Evolutionary conservation across 1,140 invertebrate genomes (phyloP), one percentile per base, ranked within the genome.

Genomic region (Drosophila melanica): DNA sequence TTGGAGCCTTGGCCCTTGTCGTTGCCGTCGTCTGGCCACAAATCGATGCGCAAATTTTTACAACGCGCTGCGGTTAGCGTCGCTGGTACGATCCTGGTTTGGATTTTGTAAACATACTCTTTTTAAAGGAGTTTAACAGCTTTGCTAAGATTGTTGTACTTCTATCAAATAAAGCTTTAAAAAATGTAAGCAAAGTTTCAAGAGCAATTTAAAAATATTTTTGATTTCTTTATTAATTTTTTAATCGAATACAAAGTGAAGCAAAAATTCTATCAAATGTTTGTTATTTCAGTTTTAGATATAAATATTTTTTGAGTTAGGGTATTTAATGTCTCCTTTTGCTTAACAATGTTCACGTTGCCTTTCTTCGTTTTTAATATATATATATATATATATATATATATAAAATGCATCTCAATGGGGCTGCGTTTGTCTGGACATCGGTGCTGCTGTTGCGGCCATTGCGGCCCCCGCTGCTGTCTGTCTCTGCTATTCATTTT

Each of bases 41-140:
- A 86, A 86, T 86, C 81, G 81, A 86, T 82, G 82, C 71, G 81
- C 84, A 86, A 81, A 86, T 86, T 86, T 86, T 86, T 86, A 86
- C 79, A 87, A 70, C 41, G 68, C 79, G 68, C 53, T 85, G 81
- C 66, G 82, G 81, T 85, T 85, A 87, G 82, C 69, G 69, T 53
- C 71, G 67, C 67, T 67, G 64, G 42, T 51, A 12, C n/a, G 11
- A 3, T 8, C 8, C 20, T 37, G 48, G 41, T 33, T 55, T 18
- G 20, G 47, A 11, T 41, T 75, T 27, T 68, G 33, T 63, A 67
- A 20, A 18, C 30, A 67, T 69, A 59, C 63, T 20, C 64, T 75
- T 42, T 42, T 48, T 4, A 14, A 54, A 20, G 7, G 48, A 11
- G 33, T 23, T 23, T 18, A 3, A 23, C 3, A 23, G 20, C 23